Percentiles rank a stretch among this genome's conserved stretches.
These are phyloP conservation scores for Phrynocephalus vlangalii DNA, from an alignment of 2,797 vertebrate genomes.

Conservation along the genomic window DNA sequence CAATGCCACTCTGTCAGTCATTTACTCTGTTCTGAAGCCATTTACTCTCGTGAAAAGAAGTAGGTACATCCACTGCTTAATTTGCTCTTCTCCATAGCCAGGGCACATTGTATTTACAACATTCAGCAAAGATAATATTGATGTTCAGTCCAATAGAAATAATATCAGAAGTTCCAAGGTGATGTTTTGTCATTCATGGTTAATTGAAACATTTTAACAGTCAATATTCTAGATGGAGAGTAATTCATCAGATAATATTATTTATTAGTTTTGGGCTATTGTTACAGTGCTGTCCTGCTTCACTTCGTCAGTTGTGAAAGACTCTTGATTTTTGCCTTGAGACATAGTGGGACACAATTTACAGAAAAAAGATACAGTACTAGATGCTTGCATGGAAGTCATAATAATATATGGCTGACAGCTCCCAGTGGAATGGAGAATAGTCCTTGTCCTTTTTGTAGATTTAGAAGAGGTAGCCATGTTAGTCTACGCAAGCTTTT, in stretches of 20 bases:
- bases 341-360: not conserved
- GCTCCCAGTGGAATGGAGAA: not conserved
- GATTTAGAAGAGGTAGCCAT: too few species aligned
- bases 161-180: not conserved
- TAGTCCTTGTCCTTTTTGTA: too few species aligned
- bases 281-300: not conserved
- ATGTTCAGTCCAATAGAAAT: not conserved
- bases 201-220: not conserved
- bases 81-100: slow-evolving; percentile 28
- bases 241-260: not conserved
- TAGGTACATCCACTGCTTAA: not conserved
- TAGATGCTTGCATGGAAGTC: not conserved
- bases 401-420: not conserved
- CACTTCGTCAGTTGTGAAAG: not conserved
- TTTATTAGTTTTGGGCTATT: not conserved
- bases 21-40: slow-evolving; percentile 19
- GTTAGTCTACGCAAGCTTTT: too few species aligned
- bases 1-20: not conserved
- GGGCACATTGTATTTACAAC: slow-evolving; percentile 4
- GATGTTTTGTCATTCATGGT: not conserved
- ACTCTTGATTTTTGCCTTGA: not conserved
- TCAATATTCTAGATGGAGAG: not conserved
- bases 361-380: not conserved
- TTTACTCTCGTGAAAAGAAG: not conserved
- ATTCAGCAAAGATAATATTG: not conserved